phyloP scores from a whole-genome alignment of 2,113 vertebrate species.

The Dasyurus viverrinus region DNA sequence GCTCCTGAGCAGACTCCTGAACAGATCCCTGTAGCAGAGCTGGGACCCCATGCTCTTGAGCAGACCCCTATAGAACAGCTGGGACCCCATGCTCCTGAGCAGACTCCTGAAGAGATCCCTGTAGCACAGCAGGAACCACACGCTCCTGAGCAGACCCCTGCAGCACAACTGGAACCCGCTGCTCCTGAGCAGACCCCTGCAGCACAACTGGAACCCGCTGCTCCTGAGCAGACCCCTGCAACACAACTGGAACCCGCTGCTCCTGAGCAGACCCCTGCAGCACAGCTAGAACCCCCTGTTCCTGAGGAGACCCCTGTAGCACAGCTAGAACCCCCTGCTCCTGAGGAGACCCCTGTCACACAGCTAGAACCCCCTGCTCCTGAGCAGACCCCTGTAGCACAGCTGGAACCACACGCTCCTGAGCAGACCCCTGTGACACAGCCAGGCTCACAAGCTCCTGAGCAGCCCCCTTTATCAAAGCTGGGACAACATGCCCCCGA shows the following conservation, averaged over 20 bases:
- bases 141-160: not conserved
- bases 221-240: no score
- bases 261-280: no score
- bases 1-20: not conserved
- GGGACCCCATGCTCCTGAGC: not conserved
- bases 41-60: not conserved
- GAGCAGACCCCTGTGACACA: conserved; percentile 16
- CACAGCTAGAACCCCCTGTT: no score
- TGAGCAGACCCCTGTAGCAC: no score
- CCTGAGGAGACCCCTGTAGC: no score
- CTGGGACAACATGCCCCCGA: not conserved
- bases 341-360: no score
- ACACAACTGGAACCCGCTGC: no score
- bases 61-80: not conserved
- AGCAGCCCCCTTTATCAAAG: not conserved
- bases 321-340: no score
- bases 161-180: no score
- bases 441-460: not conserved
- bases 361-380: no score
- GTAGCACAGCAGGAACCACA: not conserved
- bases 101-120: not conserved
- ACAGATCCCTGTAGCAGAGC: not conserved
- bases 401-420: not conserved
- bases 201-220: no score
- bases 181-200: no score